Conservation (phyloP, 2,888 invertebrate species). For the Aphidius colemani region DNA sequence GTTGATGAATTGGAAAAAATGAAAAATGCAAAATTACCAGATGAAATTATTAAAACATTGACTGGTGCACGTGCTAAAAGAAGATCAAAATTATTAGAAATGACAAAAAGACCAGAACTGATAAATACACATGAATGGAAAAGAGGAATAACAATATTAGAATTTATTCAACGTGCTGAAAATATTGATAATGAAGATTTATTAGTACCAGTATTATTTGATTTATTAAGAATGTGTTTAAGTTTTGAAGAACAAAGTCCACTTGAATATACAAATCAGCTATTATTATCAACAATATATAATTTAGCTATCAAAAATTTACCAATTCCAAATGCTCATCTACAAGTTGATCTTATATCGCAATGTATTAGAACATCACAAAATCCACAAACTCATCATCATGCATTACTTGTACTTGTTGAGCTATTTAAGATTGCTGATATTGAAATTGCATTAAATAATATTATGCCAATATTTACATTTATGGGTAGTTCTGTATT, state of each 20-base stretch:
- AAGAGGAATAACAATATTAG: conserved; percentile 77
- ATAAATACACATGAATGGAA: conserved; percentile 75
- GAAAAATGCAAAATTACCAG: conserved; percentile 57
- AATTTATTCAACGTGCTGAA: conserved; percentile 84
- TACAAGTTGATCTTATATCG: conserved; percentile 79
- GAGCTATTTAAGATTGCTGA: conserved; percentile 52
- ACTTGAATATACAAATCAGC: conserved; percentile 87
- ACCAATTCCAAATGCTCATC: conserved; percentile 60
- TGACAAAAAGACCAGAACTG: conserved; percentile 66
- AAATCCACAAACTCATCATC: conserved; percentile 95
- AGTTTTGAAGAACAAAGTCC: conserved; percentile 80
- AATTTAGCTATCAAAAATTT: conserved; percentile 56
- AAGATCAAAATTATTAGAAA: conserved; percentile 55
- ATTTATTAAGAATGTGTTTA: conserved; percentile 77
- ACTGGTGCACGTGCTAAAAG: conserved; percentile 3
- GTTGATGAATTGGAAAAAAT: conserved; percentile 66
- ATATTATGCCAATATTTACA: conserved; percentile 96
- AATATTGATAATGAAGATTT: conserved; percentile 71
- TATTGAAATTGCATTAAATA: conserved; percentile 67
- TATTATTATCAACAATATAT: conserved; percentile 78
- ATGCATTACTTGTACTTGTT: conserved; percentile 86
- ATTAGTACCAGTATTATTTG: conserved; percentile 77
- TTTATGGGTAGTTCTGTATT: conserved; percentile 95
- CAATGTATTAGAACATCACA: conserved; percentile 88
- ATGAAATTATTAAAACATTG: not conserved